Base-by-base conservation (phyloP, 2,113 vertebrate species). In the Entosphenus tridentatus region DNA sequence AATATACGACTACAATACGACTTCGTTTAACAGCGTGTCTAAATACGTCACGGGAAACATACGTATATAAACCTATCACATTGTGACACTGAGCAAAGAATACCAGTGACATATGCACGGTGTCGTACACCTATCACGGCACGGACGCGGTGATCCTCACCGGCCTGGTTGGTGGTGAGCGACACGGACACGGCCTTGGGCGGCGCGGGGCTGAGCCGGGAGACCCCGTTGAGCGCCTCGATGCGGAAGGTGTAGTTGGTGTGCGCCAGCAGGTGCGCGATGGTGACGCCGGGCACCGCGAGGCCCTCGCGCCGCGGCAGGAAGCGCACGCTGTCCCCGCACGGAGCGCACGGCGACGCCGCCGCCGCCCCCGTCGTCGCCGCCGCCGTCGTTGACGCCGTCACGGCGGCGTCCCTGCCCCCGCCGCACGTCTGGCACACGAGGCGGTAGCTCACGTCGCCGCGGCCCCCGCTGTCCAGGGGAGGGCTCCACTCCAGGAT, bases 231-330 rank as follows among this genome's bases (percentile, higher is more conserved):
- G 70, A 83, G 76, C 56, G 82, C 82, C 78, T 85, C 83, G 2
- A 85, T 70, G 55, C 78, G 81, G 71, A 85, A 86, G 71, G 79
- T 82, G 74, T 85, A 86, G 78, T 85, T 85, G 57, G 81, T 83
- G 72, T 84, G 81, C 1, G 84, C 80, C 74, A 81, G 80, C 68
- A 86, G 77, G 72, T 84, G 81, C 0, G 81, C 82, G 70, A 86
- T 77, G 70, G 81, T 70, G 62, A 83, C 80, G 3, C 73, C 77
- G 39, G 81, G 69, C 1, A 76, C 76, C 1, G 73, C 73, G 2
- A 86, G 79, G 13, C 83, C 84, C 14, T 83, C 82, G 77, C 85
- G 83, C 11, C 83, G 71, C 1, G 84, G 83, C 14, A 82, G 74
- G 69, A 83, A 86, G 72, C 84, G 84, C 67, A 84, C 72, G 1